phyloP scores from a whole-genome alignment of 1,140 invertebrate species.

The Sitodiplosis mosellana region DNA sequence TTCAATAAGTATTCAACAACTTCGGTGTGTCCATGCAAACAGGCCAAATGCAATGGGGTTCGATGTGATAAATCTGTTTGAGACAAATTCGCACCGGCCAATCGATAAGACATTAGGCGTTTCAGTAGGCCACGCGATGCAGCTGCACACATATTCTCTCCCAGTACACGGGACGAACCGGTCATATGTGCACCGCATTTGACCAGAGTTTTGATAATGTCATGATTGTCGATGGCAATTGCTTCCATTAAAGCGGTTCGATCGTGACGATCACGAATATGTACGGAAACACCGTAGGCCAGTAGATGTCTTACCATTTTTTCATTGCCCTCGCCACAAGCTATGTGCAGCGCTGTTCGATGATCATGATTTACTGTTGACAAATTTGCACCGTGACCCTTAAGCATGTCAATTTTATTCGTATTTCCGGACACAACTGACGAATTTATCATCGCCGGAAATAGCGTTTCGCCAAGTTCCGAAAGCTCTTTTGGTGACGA shows the following conservation, averaged over 20 bases:
- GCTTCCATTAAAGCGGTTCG: conserved; percentile 42
- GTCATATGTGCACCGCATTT: conserved; percentile 44
- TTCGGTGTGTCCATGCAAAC: conserved; percentile 25
- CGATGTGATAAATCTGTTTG: conserved; percentile 35
- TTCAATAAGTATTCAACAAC: conserved; percentile 27
- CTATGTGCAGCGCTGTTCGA: conserved; percentile 65
- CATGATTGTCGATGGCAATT: conserved; percentile 36
- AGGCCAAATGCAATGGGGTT: conserved; percentile 39
- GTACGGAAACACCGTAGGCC: conserved; percentile 67
- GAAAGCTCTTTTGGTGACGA: conserved; percentile 47
- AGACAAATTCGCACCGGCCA: conserved; percentile 44
- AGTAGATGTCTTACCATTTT: conserved; percentile 54
- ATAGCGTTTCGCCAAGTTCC: conserved; percentile 51
- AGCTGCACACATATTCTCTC: conserved; percentile 38
- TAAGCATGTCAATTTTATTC: conserved; percentile 27
- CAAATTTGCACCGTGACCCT: conserved; percentile 47
- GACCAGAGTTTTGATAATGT: conserved; percentile 38
- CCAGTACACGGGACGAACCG: conserved; percentile 28
- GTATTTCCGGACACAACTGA: conserved; percentile 48
- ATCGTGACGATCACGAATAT: conserved; percentile 34
- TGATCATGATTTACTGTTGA: conserved; percentile 58
- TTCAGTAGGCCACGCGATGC: conserved; percentile 33
- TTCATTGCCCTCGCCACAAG: conserved; percentile 49
- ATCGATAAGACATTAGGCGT: conserved; percentile 34
- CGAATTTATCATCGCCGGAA: conserved; percentile 56